Conservation (phyloP, 1,140 invertebrate species). For the Nasonia giraulti region DNA sequence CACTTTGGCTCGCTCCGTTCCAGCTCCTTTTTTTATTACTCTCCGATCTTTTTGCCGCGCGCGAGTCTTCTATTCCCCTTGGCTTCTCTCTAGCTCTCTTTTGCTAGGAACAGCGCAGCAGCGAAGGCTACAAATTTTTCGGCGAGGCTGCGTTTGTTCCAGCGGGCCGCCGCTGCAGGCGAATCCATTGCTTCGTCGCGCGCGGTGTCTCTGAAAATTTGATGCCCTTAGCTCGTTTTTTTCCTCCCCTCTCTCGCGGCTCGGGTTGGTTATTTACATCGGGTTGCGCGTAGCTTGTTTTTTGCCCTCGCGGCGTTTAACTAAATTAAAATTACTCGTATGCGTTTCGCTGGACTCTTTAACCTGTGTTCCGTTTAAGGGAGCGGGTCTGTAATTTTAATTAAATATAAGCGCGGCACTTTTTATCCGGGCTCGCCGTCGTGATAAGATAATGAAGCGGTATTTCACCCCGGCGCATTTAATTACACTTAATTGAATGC, state of each 20-base stretch:
- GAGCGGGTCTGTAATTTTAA: not conserved
- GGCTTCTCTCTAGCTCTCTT: conserved; percentile 15
- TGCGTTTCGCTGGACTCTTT: not conserved
- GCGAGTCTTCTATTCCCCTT: conserved; percentile 36
- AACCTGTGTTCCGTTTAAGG: not conserved
- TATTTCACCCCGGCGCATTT: not conserved
- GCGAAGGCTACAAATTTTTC: conserved; percentile 46
- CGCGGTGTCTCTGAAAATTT: conserved; percentile 28
- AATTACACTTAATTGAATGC: conserved; percentile 1
- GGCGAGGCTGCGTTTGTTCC: conserved; percentile 23
- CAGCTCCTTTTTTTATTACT: conserved; percentile 30
- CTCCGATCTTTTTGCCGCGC: conserved; percentile 12
- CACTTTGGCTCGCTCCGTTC: conserved; percentile 30
- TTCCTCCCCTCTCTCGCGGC: not conserved
- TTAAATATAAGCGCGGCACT: not conserved
- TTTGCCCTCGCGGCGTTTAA: not conserved
- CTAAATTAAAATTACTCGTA: not conserved
- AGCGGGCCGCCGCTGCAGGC: not conserved
- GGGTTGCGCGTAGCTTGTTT: not conserved
- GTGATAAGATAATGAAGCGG: not conserved
- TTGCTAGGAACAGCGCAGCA: conserved; percentile 32
- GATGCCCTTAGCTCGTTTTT: not conserved
- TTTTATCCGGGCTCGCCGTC: not conserved
- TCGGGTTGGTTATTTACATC: not conserved
- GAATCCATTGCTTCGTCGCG: conserved; percentile 32